Evolutionary conservation across 2,888 invertebrate species (phyloP).

Genomic region (Torymus auratus): DNA sequence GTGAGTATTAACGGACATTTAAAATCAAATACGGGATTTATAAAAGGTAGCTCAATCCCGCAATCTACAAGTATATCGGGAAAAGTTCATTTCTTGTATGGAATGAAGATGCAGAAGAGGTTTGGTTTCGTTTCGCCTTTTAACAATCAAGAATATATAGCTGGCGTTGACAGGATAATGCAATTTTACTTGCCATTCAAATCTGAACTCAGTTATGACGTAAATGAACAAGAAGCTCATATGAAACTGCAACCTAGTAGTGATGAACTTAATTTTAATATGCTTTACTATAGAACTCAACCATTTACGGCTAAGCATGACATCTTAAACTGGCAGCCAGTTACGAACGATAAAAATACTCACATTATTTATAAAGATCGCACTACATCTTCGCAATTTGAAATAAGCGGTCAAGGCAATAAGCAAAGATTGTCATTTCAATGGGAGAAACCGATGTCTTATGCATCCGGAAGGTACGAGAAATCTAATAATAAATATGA

Average conservation of each 20-base stretch:
- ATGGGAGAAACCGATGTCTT: slow-evolving; percentile 31
- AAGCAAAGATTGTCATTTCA: slow-evolving; percentile 36
- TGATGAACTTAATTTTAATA: slow-evolving; percentile 77
- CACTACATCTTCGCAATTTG: slow-evolving; percentile 13
- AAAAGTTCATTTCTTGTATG: slow-evolving; percentile 74
- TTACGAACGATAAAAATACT: slow-evolving; percentile 68
- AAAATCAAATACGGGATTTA: slow-evolving; percentile 74
- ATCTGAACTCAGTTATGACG: slow-evolving; percentile 77
- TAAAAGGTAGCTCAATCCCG: background rate
- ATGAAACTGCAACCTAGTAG: slow-evolving; percentile 78
- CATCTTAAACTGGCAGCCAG: slow-evolving; percentile 79
- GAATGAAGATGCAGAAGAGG: slow-evolving; percentile 80
- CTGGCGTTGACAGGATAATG: slow-evolving; percentile 81
- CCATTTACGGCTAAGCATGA: slow-evolving; percentile 82
- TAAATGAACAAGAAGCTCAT: slow-evolving; percentile 77
- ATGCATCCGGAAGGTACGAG: background rate
- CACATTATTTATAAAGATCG: slow-evolving; percentile 69
- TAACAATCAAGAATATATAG: slow-evolving; percentile 79
- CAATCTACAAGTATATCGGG: background rate
- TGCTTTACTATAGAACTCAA: slow-evolving; percentile 81
- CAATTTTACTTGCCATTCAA: slow-evolving; percentile 80
- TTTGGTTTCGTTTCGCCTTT: slow-evolving; percentile 83
- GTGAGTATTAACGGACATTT: slow-evolving; percentile 63
- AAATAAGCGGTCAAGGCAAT: slow-evolving; percentile 28
- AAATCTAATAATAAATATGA: slow-evolving; percentile 7